Evolutionary conservation across 2,113 vertebrate genomes (phyloP), one percentile per base, ranked within the genome.

Genomic region (Nerophis lumbriciformis): DNA sequence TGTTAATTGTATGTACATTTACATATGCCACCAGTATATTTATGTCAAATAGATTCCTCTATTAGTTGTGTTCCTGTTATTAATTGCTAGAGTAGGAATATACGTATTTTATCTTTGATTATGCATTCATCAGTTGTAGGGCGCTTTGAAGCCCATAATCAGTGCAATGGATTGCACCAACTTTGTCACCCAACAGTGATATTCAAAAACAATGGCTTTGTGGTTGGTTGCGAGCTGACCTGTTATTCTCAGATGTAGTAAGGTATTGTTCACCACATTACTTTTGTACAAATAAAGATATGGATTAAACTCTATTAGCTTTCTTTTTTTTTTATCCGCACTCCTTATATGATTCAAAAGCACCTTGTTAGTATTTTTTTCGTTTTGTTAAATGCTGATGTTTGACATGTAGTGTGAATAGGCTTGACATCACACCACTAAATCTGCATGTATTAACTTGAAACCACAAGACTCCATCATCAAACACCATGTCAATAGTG

Each of bases 401-500:
- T 39, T 72, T 71, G 53, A 76, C 54, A 49, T 83, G 83, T 79
- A 87, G 87, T 88, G 89, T 92, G 89, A 89, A 87, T 77, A 71
- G 83, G 81, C 83, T 81, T 68, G 55, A 72, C 93, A 93, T 95
- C 93, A 94, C 93, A 95, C 93, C 94, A 94, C 90, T 90, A 79
- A 92, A 91, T 89, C 90, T 81, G 70, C 91, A 91, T 93, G 93
- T 93, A 92, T 89, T 83, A 83, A 72, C 84, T 82, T 88, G 80
- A 78, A 87, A 82, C 69, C 76, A 78, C 88, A 89, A 82, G 85
- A 83, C 73, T 62, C 78, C 82, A 85, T 83, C 84, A 77, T 69
- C 84, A 78, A 68, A 82, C 69, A 79, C 71, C 70, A 73, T 45
- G 65, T 53, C 56, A 66, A 80, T 79, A 85, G 74, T 70, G 60